Evolutionary conservation across 1,140 invertebrate species (phyloP).

Genomic region (Drosophila lacteicornis): DNA sequence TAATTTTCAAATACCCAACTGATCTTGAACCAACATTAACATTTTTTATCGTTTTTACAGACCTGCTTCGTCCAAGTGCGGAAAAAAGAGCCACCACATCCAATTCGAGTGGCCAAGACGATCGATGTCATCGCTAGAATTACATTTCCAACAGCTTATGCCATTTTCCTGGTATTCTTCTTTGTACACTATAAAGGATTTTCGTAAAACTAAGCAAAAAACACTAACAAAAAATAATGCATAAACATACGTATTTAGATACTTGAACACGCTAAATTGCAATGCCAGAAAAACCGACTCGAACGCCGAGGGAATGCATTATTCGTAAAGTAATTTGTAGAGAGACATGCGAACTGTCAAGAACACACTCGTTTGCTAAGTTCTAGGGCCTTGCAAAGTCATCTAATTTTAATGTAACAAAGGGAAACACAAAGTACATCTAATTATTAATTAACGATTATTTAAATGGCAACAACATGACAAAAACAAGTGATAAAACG

Average conservation of each 20-base stretch:
- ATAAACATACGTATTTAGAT: constrained; percentile 37
- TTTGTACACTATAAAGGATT: constrained; percentile 95
- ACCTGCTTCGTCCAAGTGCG: constrained; percentile 91
- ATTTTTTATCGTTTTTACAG: constrained; percentile 74
- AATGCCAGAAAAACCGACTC: constrained; percentile 31
- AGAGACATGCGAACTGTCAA: constrained; percentile 21
- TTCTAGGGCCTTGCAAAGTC: constrained; percentile 67
- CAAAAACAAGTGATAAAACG: constrained; percentile 68
- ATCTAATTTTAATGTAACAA: constrained; percentile 75
- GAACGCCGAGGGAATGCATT: constrained; percentile 18
- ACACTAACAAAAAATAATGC: constrained; percentile 23
- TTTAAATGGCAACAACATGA: constrained; percentile 53
- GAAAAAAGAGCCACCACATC: constrained; percentile 95
- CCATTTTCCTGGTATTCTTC: constrained; percentile 96
- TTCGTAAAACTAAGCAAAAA: constrained; percentile 86
- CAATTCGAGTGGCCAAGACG: constrained; percentile 95
- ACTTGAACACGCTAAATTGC: constrained; percentile 46
- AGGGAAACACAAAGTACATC: constrained; percentile 80
- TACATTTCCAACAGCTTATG: constrained; percentile 95
- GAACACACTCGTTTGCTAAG: constrained; percentile 56
- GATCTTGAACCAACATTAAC: background rate
- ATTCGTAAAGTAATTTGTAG: constrained; percentile 47
- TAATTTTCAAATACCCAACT: background rate
- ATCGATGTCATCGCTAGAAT: constrained; percentile 97
- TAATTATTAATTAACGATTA: constrained; percentile 63